Evolutionary conservation across 2,797 vertebrate genomes (phyloP).

Genomic region (Zalophus californianus): DNA sequence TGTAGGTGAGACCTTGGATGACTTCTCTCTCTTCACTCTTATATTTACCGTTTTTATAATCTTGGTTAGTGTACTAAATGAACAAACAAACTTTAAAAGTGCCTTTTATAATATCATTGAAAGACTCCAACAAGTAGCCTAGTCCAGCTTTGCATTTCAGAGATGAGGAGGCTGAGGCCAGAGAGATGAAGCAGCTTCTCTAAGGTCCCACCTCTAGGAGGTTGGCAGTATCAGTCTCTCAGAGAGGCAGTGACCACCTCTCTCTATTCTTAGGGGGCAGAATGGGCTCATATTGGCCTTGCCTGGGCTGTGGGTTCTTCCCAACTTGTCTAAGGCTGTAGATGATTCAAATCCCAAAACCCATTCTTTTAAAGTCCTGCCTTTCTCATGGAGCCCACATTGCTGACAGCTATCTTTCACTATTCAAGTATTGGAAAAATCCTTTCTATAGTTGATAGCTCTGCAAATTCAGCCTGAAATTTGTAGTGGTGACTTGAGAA

Average conservation of each 20-base stretch:
- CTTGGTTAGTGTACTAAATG: not conserved
- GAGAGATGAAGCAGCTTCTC: not conserved
- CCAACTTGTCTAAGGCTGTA: not conserved
- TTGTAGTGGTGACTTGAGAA: not conserved
- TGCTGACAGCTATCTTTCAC: not conserved
- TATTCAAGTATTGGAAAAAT: constrained; percentile 15
- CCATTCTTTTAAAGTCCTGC: not conserved
- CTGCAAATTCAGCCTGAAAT: constrained; percentile 29
- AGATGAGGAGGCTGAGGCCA: not conserved
- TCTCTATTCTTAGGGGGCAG: not conserved
- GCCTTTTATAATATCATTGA: not conserved
- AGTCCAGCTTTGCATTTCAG: not conserved
- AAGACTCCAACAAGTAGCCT: not conserved
- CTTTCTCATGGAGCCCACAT: not conserved
- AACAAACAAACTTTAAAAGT: not conserved
- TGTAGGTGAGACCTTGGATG: not conserved
- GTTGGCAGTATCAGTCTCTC: not conserved
- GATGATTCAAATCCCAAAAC: not conserved
- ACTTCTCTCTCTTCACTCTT: constrained; percentile 20
- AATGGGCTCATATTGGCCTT: not conserved
- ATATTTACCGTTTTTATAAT: not conserved
- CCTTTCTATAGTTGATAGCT: not conserved
- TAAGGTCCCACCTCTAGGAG: not conserved
- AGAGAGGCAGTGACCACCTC: not conserved
- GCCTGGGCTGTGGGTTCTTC: not conserved